Base-by-base conservation (phyloP, 2,113 vertebrate genomes). In the Pristiophorus japonicus region DNA sequence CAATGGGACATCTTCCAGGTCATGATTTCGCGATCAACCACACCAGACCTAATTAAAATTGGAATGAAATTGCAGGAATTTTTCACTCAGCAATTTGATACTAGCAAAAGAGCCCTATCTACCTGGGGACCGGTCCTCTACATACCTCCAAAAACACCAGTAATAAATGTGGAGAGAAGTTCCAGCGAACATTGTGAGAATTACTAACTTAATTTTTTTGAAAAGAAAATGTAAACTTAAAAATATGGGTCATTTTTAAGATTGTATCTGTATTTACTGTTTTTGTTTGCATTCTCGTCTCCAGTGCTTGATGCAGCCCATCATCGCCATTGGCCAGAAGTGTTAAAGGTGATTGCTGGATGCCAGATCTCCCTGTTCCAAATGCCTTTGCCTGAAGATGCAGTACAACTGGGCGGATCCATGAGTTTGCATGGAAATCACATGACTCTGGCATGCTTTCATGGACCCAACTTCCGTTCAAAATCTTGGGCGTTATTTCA, bases 1-100 rank as follows among this genome's bases (percentile, higher is more conserved):
- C 99, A 99, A 96, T 99, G 99, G 99, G 99, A 99, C 97, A 99
- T 99, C 96, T 99, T 99, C 97, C 99, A 99, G 98, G 99, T 99
- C 96, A 99, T 99, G 97, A 99, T 99, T 97, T 99, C 99, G 70
- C 98, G 99, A 97, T 99, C 99, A 0, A 99, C 99, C 75, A 99
- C 99, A 0, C 99, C 99, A 88, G 99, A 99, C 97, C 98, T 99
- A 96, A 99, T 99, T 97, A 99, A 99, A 98, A 99, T 99, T 95
- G 99, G 99, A 97, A 99, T 99, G 99, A 99, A 99, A 96, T 98
- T 99, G 81, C 99, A 99, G 97, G 99, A 99, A 97, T 99, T 99
- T 97, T 99, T 99, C 96, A 99, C 99, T 75, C 99, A 99, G 96
- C 99, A 99, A 96, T 99, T 99, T 96, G 99, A 99, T 96, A 99